These are phyloP conservation scores for Pavo muticus DNA, from an alignment of 2,113 vertebrate species.

Conservation along the genomic window DNA sequence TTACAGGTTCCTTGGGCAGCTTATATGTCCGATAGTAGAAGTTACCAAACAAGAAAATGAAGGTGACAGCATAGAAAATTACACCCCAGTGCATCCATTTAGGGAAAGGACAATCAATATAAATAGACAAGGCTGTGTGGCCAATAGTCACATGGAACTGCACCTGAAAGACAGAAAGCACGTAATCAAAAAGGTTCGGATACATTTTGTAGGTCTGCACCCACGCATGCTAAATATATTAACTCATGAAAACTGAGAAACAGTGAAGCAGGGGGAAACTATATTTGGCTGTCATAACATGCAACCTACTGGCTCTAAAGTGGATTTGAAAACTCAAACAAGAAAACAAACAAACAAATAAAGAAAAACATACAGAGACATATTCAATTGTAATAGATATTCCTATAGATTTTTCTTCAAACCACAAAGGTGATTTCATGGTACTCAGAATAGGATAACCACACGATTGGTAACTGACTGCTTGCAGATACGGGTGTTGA, in stretches of 20 bases:
- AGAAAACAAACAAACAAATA: neutral
- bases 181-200: neutral
- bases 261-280: rapidly evolving
- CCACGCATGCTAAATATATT: no score
- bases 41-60: slow-evolving; percentile 96
- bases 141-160: slow-evolving; percentile 98
- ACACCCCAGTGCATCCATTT: slow-evolving; percentile 99
- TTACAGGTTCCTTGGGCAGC: slow-evolving; percentile 84
- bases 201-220: neutral
- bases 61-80: slow-evolving; percentile 95
- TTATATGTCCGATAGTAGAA: slow-evolving; percentile 99
- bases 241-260: neutral
- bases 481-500: neutral
- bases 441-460: neutral
- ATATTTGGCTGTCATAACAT: neutral
- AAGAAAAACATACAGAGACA: neutral
- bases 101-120: slow-evolving; percentile 97
- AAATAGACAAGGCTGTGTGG: slow-evolving; percentile 96
- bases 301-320: neutral
- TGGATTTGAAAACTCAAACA: neutral
- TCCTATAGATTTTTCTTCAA: neutral
- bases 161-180: slow-evolving; percentile 80
- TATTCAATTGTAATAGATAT: neutral
- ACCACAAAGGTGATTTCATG: neutral
- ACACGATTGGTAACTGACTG: neutral